Percentiles rank a stretch among this genome's conserved stretches.
Conservation (phyloP, 2,797 vertebrate genomes). For the Rhynchotus rufescens region DNA sequence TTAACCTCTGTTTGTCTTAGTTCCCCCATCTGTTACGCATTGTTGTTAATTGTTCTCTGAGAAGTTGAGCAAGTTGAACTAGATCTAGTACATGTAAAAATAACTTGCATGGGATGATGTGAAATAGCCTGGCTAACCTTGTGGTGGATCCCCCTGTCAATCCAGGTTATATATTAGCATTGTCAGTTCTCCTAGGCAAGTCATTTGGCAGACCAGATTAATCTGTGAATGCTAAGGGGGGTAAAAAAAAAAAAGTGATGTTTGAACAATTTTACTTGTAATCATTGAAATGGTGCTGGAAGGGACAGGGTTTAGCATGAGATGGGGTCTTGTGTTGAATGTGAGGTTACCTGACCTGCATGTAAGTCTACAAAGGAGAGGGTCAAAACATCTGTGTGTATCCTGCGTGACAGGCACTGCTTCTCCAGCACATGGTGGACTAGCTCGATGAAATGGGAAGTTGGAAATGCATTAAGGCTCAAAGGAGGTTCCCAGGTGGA, state of each 20-base stretch:
- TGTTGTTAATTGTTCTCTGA: slow-evolving; percentile 59
- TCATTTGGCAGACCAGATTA: not conserved
- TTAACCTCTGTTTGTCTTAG: slow-evolving; percentile 65
- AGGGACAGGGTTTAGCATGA: not conserved
- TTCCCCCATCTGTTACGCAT: slow-evolving; percentile 43
- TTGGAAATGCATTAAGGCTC: not conserved
- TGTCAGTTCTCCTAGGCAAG: not conserved
- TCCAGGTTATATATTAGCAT: not conserved
- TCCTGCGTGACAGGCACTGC: rapidly evolving
- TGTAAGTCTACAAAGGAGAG: not conserved
- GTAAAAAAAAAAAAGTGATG: not conserved
- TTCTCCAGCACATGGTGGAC: not conserved
- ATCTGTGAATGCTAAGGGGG: not conserved
- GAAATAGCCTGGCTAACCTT: not conserved
- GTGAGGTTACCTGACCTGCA: not conserved
- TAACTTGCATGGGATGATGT: slow-evolving; percentile 4
- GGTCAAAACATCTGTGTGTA: not conserved
- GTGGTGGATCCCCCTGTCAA: slow-evolving; percentile 2
- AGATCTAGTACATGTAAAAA: slow-evolving; percentile 25
- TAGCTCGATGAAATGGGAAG: not conserved
- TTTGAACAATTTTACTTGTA: not conserved
- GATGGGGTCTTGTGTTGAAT: not conserved
- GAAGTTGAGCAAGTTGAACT: slow-evolving; percentile 32
- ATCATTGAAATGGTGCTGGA: not conserved
- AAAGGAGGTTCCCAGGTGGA: not conserved